Base-by-base conservation (phyloP, 2,888 invertebrate species). In the Drosophila colorata region DNA sequence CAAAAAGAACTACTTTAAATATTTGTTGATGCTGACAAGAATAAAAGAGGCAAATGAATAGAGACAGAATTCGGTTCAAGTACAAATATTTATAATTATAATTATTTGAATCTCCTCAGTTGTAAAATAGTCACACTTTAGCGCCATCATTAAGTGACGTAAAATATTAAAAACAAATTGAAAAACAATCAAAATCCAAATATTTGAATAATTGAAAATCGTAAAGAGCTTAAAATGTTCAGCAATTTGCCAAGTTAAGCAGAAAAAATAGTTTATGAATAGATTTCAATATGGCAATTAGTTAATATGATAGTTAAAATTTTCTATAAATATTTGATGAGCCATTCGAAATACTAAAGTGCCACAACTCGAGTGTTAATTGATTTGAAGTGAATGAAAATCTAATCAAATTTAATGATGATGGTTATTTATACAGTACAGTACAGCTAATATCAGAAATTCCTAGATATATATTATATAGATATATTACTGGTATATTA, bases 361-460 rank as follows among this genome's bases (percentile, higher is more conserved):
- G 37, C 18, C 46, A 16, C 13, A 47, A 25, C 43, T 18, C 49
- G 11, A 7, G 23, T 57, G 60, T 25, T 71, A 71, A 61, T 71
- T 33, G 51, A 51, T 43, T 52, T 46, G 5, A 40, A 43, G 43
- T 40, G 53, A 46, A 47, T 35, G 18, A 40, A 49, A 52, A 38
- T 16, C 31, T 48, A 13, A 37, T 28, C 56, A 18, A 11, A 37
- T 16, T 28, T 37, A 25, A 69, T 57, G 41, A 56, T 35, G 20
- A 41, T 35, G 20, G 37, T 41, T 56, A 20, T 40, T 56, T 43
- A 31, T 14, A 14, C 14, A 8, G 14, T 8, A 14, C n/a, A 16
- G 16, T 16, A 11, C 28, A 28, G 9, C 28, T 9, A 2, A 28
- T 28, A 28, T 28, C 28, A 28, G 28, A 8, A 28, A 28, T 28